Evolutionary conservation across 2,888 invertebrate genomes (phyloP).

Genomic region (Heliconius ethilla): DNA sequence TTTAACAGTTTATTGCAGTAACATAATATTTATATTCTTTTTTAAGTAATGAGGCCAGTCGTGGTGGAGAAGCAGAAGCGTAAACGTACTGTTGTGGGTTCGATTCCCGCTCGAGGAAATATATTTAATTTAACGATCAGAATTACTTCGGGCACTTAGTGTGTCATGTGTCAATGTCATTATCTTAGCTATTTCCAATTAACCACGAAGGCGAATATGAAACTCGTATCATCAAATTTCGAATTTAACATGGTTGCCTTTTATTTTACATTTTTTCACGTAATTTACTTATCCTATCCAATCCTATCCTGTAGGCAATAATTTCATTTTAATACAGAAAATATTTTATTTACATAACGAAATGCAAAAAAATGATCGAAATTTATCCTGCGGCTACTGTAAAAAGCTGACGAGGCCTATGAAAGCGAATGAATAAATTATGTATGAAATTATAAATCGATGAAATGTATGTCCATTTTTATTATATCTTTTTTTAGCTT

Average conservation of each 20-base stretch:
- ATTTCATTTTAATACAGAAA: neutral
- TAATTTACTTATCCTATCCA: neutral
- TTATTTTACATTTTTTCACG: neutral
- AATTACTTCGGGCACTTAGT: too few species aligned
- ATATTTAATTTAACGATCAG: neutral
- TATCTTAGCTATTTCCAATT: too few species aligned
- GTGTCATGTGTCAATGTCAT: too few species aligned
- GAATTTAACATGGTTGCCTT: neutral
- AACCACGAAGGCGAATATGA: too few species aligned
- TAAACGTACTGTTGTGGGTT: too few species aligned
- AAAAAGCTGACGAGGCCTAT: conserved; percentile 15
- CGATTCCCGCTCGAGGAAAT: too few species aligned
- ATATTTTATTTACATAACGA: conserved; percentile 13
- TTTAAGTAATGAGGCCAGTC: too few species aligned
- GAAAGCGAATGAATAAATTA: conserved; percentile 15
- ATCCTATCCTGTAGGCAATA: neutral
- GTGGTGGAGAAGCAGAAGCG: too few species aligned
- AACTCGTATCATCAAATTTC: neutral
- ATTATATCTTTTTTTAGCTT: neutral
- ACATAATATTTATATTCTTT: too few species aligned
- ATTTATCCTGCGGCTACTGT: neutral
- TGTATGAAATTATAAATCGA: conserved; percentile 1
- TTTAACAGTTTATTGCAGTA: too few species aligned
- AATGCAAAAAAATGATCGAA: neutral
- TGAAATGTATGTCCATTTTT: conserved; percentile 3